Evolutionary conservation across 2,888 invertebrate genomes (phyloP).

Genomic region (Stegana nigrithorax): DNA sequence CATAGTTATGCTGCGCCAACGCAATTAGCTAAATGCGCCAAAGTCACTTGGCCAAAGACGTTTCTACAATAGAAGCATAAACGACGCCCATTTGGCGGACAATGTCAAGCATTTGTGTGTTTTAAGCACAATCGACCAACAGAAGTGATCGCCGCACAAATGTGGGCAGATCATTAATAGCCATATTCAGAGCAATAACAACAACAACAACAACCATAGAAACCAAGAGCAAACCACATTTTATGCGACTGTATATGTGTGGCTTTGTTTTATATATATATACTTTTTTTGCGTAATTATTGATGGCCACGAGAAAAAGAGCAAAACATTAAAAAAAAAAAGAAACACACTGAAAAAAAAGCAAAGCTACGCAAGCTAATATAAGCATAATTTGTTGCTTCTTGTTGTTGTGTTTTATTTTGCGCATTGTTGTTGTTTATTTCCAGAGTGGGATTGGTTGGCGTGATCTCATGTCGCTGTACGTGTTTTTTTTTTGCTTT

Average conservation of each 20-base stretch:
- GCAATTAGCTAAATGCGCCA: no score
- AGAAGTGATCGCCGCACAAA: not conserved
- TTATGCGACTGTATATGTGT: not conserved
- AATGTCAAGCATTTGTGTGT: not conserved
- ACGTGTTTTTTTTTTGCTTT: conserved; percentile 1
- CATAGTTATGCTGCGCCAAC: no score
- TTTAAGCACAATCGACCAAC: not conserved
- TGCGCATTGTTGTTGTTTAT: not conserved
- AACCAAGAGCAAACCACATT: not conserved
- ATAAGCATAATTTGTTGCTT: not conserved
- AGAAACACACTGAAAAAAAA: not conserved
- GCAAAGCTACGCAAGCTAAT: not conserved
- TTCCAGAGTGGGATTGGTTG: not conserved
- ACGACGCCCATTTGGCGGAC: conserved; percentile 2
- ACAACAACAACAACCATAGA: not conserved
- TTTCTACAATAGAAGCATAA: no score
- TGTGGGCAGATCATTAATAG: conserved; percentile 12
- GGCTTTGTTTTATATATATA: not conserved
- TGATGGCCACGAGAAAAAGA: not conserved
- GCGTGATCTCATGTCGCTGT: conserved; percentile 6
- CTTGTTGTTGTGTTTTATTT: not conserved
- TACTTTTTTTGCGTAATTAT: not conserved
- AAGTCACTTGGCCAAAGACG: no score
- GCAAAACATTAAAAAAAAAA: not conserved
- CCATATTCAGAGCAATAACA: not conserved